These are phyloP conservation scores for Drosophila orosa DNA, from an alignment of 1,140 invertebrate genomes.

Conservation along the genomic window DNA sequence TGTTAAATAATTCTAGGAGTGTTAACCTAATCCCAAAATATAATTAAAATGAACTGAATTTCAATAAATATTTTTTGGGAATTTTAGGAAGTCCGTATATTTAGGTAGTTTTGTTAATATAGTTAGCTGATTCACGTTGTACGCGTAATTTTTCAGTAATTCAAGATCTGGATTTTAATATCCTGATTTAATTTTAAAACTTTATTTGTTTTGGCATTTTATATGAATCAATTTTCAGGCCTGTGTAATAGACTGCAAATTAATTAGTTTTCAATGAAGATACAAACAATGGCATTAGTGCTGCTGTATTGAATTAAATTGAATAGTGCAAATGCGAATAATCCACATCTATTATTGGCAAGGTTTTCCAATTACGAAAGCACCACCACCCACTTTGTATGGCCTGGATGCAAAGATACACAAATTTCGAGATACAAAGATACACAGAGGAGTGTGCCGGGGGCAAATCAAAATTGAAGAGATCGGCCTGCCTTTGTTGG, in stretches of 20 bases:
- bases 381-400: not conserved
- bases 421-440: slow-evolving; percentile 19
- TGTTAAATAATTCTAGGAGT: too few species aligned
- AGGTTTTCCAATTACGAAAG: slow-evolving; percentile 15
- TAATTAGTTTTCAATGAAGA: slow-evolving; percentile 2
- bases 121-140: too few species aligned
- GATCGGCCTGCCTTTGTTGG: slow-evolving; percentile 22
- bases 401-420: slow-evolving; percentile 2
- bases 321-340: slow-evolving; percentile 16
- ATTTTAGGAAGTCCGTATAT: too few species aligned
- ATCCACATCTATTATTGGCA: slow-evolving; percentile 6
- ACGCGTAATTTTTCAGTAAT: too few species aligned
- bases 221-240: too few species aligned
- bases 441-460: slow-evolving; percentile 6
- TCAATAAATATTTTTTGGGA: too few species aligned
- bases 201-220: too few species aligned
- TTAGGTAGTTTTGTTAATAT: too few species aligned
- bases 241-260: not conserved
- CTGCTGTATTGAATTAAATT: slow-evolving; percentile 18
- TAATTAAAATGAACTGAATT: too few species aligned
- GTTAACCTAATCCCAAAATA: not conserved
- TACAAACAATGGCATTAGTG: slow-evolving; percentile 17
- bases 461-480: slow-evolving; percentile 28
- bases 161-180: too few species aligned
- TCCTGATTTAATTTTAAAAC: too few species aligned